These are phyloP conservation scores for Sitta carolinensis DNA, from an alignment of 2,797 vertebrate species.

Conservation along the genomic window DNA sequence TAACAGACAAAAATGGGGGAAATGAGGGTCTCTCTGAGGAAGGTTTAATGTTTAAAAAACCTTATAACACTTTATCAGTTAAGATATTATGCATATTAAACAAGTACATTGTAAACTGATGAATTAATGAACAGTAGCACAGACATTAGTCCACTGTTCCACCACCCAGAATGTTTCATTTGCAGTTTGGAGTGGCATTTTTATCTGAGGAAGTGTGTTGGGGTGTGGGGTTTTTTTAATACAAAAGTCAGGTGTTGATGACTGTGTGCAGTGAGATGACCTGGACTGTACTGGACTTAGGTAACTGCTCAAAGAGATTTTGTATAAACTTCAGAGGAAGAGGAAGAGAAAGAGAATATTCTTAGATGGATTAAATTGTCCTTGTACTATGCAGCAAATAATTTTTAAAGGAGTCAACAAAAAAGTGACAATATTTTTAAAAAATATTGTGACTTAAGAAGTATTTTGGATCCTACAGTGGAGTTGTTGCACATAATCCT, in stretches of 20 bases:
- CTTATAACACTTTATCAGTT: not conserved
- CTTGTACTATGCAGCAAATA: not conserved
- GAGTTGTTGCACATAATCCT: not conserved
- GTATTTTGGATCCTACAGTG: not conserved
- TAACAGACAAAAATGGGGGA: not conserved
- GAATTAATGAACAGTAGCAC: not conserved
- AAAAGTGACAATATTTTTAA: not conserved
- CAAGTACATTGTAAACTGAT: not conserved
- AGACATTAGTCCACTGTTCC: not conserved
- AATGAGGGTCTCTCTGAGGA: not conserved
- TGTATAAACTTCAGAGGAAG: not conserved
- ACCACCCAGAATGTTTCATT: not conserved
- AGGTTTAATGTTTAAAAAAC: not conserved
- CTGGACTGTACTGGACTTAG: not conserved
- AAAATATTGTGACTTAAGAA: not conserved
- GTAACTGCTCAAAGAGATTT: not conserved
- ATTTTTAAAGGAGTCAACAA: not conserved
- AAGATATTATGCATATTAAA: not conserved
- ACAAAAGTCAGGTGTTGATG: not conserved
- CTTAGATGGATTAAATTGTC: not conserved
- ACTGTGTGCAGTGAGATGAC: too few species aligned
- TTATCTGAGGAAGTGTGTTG: too few species aligned
- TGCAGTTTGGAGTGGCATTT: not conserved
- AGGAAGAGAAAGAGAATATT: not conserved
- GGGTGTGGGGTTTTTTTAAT: rapidly evolving